phyloP scores from a whole-genome alignment of 2,797 vertebrate species.

The Chelmon rostratus region DNA sequence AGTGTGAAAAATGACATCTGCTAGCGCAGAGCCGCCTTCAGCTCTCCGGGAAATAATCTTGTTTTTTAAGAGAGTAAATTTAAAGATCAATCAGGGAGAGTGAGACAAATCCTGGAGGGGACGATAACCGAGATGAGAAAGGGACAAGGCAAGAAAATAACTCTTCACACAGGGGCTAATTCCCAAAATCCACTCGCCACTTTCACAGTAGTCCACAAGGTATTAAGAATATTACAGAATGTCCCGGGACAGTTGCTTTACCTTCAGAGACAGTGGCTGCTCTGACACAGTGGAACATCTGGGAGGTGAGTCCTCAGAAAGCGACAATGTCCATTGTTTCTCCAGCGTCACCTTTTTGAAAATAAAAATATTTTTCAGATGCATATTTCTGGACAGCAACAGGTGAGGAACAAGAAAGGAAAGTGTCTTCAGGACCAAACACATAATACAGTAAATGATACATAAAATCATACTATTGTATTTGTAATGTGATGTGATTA shows the following conservation, averaged over 20 bases:
- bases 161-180: constrained; percentile 33
- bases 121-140: constrained; percentile 75
- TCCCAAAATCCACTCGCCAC: neutral
- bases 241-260: constrained; percentile 26
- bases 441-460: neutral
- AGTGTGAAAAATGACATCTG: constrained; percentile 93
- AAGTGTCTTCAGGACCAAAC: neutral
- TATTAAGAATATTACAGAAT: constrained; percentile 5
- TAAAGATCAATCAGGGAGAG: constrained; percentile 88
- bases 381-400: neutral
- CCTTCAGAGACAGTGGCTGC: constrained; percentile 64
- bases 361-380: constrained; percentile 20
- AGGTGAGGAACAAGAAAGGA: constrained; percentile 3
- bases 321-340: constrained; percentile 83
- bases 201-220: neutral
- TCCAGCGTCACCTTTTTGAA: constrained; percentile 86
- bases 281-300: constrained; percentile 77
- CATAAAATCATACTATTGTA: neutral
- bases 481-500: neutral
- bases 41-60: constrained; percentile 89
- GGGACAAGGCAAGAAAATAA: constrained; percentile 36
- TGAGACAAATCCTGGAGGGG: constrained; percentile 80
- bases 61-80: constrained; percentile 92
- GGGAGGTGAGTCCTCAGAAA: constrained; percentile 81
- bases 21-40: constrained; percentile 87